Evolutionary conservation across 2,113 vertebrate species (phyloP), one percentile per base, ranked within the genome.

Genomic region (Coryphaenoides rupestris): DNA sequence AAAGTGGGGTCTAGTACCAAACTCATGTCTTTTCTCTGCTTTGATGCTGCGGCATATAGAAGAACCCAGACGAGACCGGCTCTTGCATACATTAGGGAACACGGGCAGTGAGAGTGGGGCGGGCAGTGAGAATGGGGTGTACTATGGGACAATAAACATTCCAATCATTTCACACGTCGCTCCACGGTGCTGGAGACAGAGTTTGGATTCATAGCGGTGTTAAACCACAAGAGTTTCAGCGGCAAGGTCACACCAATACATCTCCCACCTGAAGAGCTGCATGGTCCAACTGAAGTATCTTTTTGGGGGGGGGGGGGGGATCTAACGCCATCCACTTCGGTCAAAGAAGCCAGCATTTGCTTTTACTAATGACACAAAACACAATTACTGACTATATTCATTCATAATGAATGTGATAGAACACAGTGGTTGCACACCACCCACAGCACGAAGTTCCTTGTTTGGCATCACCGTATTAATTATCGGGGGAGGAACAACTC

Each of bases 21-120:
- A 40, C 9, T 40, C 33, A 40, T 40, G 33, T 16, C 47, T 16
- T 16, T 50, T 2, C 47, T n/a, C 15, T 50, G 47, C 15, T n/a
- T n/a, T 12, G 9, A 40, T 6, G 33, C 0, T 40, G 33, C 5
- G 13, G 7, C 33, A 12, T 33, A 33, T 33, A 16, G 47, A 50
- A 50, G 47, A 6, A 63, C 19, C 23, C 26, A 50, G 47, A 67
- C 65, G 10, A 47, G 24, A 65, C 26, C 60, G 68, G 67, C 40
- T 58, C 46, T 65, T 40, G 33, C 33, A 26, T 60, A 5, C 65
- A 66, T 68, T 60, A 61, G 22, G 54, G 19, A 40, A 19, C 21
- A 19, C 21, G 33, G n/a, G 17, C 47, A 50, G 54, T 19, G 54
- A 49, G 49, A 62, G 52, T 47, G 55, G 62, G 56, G 71, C 24